A percentile compares a stretch with the other conserved stretches of the same genome.
These are phyloP conservation scores for Neolamprologus fasciatus DNA, from an alignment of 2,113 vertebrate species.

Conservation along the genomic window DNA sequence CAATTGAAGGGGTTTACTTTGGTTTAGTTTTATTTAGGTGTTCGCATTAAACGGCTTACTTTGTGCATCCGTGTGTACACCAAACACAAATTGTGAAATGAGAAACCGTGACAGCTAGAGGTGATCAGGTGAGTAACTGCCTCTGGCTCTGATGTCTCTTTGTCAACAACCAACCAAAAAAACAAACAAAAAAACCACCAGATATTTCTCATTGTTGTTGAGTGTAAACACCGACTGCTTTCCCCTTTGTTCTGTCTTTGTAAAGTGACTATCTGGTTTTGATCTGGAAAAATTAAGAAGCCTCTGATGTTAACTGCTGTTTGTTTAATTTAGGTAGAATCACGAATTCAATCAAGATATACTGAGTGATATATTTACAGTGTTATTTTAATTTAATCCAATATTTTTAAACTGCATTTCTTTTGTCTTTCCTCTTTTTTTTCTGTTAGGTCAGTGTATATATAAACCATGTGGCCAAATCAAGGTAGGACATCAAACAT, in stretches of 20 bases:
- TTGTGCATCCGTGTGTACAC: not conserved
- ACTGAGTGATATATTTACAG: not conserved
- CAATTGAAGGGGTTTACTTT: not conserved
- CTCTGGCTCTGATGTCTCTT: not conserved
- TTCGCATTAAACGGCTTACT: not conserved
- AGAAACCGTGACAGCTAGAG: not conserved
- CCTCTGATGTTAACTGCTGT: not conserved
- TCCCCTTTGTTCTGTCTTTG: not conserved
- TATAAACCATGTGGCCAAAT: slow-evolving; percentile 63
- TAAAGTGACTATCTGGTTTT: not conserved
- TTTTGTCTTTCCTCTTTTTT: not conserved
- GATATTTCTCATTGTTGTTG: not conserved
- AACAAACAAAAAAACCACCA: fast-evolving
- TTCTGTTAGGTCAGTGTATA: not conserved
- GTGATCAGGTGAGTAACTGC: not conserved
- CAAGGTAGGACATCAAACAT: slow-evolving; percentile 54
- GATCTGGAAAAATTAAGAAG: not conserved
- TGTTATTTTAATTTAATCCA: not conserved
- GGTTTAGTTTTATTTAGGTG: not conserved
- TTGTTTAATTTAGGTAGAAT: not conserved
- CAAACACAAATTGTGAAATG: not conserved
- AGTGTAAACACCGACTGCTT: not conserved
- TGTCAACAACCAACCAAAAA: not conserved
- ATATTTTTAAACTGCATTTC: not conserved
- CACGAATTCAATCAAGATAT: not conserved